Base-by-base conservation (phyloP, 2,888 invertebrate genomes). In the Cabera pusaria region DNA sequence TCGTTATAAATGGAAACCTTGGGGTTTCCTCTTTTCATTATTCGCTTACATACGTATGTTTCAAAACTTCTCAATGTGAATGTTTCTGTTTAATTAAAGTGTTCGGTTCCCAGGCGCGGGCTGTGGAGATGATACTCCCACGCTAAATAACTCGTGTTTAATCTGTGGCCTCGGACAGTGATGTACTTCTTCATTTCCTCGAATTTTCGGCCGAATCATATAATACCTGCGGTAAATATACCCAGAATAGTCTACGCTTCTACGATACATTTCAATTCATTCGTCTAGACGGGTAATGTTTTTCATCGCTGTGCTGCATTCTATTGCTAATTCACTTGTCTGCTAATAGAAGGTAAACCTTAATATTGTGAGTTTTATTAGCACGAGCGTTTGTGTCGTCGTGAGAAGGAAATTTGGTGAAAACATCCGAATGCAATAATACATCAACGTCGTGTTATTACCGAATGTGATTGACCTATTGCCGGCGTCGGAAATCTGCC, bases 401-500 rank as follows among this genome's bases (percentile, higher is more conserved):
- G n/a, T n/a, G n/a, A n/a, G n/a, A n/a, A n/a, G n/a, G n/a, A n/a
- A n/a, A n/a, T 22, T 5, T 6, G 16, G 10, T 9, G 11, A 17
- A 6, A 28, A 12, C 21, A 17, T 10, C 14, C 7, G 24, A 38
- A 25, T 25, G 21, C 5, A 33, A 6, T 22, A n/a, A n/a, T n/a
- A n/a, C 7, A 23, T 28, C 33, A 24, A 28, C 19, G 38, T 44
- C 29, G 19, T 37, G 35, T 19, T 28, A 14, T 20, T 28, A 8
- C 24, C 24, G 38, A 17, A 22, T 34, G 28, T 5, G 8, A 32
- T 12, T 19, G 20, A 25, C 10, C 16, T n/a, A 6, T 3, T 12
- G 14, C 18, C 6, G 21, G 5, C 25, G 16, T 21, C 28, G 39
- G 38, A 45, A 34, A 34, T 20, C 20, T 35, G 31, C 36, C 38